Conservation (phyloP, 2,113 vertebrate species). For the Halcyon senegalensis region DNA sequence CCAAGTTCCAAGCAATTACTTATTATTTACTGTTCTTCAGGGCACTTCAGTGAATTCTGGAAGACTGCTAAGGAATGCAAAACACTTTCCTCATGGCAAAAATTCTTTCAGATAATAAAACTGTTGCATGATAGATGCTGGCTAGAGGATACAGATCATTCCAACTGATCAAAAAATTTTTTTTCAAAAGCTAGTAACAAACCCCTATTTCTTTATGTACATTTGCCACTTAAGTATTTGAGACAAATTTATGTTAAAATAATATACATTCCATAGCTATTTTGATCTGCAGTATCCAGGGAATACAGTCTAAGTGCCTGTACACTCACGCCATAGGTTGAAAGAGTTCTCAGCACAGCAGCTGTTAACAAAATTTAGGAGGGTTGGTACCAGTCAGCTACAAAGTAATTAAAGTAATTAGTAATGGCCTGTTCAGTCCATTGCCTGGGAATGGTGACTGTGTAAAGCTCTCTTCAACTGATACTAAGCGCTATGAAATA, state of each 20-base stretch:
- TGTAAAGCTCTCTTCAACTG: not conserved
- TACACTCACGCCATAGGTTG: not conserved
- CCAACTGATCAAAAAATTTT: not conserved
- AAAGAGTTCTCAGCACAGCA: not conserved
- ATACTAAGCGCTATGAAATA: not conserved
- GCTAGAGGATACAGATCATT: not conserved
- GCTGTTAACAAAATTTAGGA: not conserved
- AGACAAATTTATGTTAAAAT: not conserved
- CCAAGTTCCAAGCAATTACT: not conserved
- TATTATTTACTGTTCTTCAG: not conserved
- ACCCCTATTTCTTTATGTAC: not conserved
- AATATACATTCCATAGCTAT: not conserved
- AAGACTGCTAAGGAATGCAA: not conserved
- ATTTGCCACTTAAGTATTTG: not conserved
- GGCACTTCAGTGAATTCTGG: not conserved
- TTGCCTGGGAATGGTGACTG: not conserved
- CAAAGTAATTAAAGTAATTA: not conserved
- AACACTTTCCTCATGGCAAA: conserved; percentile 6
- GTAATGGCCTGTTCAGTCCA: not conserved
- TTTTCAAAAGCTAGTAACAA: not conserved
- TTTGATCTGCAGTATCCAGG: not conserved
- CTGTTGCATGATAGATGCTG: not conserved
- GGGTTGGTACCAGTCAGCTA: not conserved
- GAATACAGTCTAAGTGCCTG: not conserved
- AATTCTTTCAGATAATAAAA: conserved; percentile 16